Conservation (phyloP, 2,888 invertebrate species). For the Nomada ruficornis region DNA sequence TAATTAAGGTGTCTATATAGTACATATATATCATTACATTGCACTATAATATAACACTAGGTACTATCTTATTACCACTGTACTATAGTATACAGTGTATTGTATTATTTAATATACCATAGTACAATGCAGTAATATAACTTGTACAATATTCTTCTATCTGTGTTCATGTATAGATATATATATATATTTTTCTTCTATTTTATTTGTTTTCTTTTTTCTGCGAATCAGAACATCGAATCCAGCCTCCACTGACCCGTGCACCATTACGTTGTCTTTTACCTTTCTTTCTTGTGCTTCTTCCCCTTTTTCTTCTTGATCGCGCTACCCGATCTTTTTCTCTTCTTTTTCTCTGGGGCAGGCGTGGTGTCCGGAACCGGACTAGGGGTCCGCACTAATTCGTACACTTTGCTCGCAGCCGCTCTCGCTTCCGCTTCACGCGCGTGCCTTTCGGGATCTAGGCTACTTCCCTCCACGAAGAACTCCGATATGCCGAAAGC, state of each 20-base stretch:
- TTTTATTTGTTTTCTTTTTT: neutral
- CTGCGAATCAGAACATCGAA: conserved; percentile 44
- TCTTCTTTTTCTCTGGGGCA: conserved; percentile 81
- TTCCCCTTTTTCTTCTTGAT: conserved; percentile 90
- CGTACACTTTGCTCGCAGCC: conserved; percentile 87
- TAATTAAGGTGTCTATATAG: neutral
- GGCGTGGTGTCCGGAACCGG: conserved; percentile 85
- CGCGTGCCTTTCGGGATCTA: conserved; percentile 92
- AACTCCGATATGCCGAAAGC: conserved; percentile 97
- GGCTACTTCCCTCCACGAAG: conserved; percentile 97
- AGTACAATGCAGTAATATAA: conserved; percentile 41
- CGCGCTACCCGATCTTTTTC: conserved; percentile 84
- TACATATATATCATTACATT: conserved; percentile 33
- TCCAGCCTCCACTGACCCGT: conserved; percentile 79
- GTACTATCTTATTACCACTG: conserved; percentile 18
- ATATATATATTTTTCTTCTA: neutral
- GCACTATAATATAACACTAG: conserved; percentile 20
- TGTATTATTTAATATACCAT: conserved; percentile 19
- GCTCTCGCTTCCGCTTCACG: conserved; percentile 86
- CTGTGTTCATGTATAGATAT: neutral
- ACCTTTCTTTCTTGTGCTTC: conserved; percentile 89
- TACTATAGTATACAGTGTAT: conserved; percentile 40
- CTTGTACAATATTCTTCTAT: neutral
- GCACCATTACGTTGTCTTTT: conserved; percentile 75
- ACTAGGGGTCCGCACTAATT: conserved; percentile 91